Evolutionary conservation across 2,888 invertebrate genomes (phyloP).

Genomic region (Epistrophella euchroma): DNA sequence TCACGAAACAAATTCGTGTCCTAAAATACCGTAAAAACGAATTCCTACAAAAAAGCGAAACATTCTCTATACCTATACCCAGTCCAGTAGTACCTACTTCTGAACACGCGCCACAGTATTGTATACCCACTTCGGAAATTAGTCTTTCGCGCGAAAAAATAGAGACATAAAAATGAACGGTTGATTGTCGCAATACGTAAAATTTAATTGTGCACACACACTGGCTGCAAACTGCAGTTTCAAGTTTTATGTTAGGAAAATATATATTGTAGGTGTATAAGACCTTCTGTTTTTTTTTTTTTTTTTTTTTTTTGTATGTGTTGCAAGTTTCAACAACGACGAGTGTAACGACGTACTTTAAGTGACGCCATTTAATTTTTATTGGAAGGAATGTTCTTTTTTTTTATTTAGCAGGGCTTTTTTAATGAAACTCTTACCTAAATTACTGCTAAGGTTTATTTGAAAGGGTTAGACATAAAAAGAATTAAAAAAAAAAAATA

Average conservation of each 20-base stretch:
- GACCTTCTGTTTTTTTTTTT: background rate
- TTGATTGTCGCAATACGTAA: slow-evolving; percentile 74
- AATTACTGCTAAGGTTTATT: slow-evolving; percentile 57
- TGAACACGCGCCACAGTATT: too few species aligned
- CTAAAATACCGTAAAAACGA: slow-evolving; percentile 57
- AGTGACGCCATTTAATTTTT: slow-evolving; percentile 67
- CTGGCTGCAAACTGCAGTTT: slow-evolving; percentile 56
- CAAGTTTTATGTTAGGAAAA: slow-evolving; percentile 19
- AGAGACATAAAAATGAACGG: slow-evolving; percentile 73
- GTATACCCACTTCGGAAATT: slow-evolving; percentile 67
- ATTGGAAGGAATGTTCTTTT: slow-evolving; percentile 41
- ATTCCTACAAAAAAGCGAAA: slow-evolving; percentile 30
- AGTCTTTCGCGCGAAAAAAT: slow-evolving; percentile 74
- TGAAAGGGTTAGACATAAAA: slow-evolving; percentile 46
- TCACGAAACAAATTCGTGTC: slow-evolving; percentile 64
- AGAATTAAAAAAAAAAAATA: background rate
- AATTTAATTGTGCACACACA: slow-evolving; percentile 71
- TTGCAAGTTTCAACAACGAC: slow-evolving; percentile 40
- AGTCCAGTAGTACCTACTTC: background rate
- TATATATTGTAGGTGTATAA: background rate
- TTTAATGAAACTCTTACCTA: slow-evolving; percentile 38
- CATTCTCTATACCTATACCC: background rate
- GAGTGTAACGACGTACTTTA: slow-evolving; percentile 61
- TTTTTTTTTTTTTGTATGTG: slow-evolving; percentile 5
- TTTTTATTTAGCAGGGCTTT: slow-evolving; percentile 15